Percentiles rank a stretch among this genome's conserved stretches.
phyloP scores from a whole-genome alignment of 2,888 invertebrate species.

The Pristionchus fissidentatus region DNA sequence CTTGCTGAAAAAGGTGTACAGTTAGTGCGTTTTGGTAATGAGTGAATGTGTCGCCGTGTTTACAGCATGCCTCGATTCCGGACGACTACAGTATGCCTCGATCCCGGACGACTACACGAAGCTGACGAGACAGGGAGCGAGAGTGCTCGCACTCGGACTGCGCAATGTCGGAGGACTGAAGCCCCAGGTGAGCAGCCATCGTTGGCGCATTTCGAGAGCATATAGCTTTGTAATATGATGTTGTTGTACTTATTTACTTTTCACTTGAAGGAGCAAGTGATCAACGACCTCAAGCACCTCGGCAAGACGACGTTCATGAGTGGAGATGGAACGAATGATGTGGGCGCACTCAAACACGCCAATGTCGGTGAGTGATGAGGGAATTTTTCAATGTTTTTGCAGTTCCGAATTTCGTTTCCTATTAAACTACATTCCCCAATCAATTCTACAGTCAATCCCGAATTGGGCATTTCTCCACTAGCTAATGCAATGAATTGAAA shows the following conservation, averaged over 20 bases:
- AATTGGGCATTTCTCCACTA: too few relatives aligned
- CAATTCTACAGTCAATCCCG: too few relatives aligned
- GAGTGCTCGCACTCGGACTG: slow-evolving; percentile 93
- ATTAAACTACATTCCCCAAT: too few relatives aligned
- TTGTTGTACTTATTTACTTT: slow-evolving; percentile 17
- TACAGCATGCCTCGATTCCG: background rate
- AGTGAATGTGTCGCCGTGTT: too few relatives aligned
- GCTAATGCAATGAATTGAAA: too few relatives aligned
- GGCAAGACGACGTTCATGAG: slow-evolving; percentile 97
- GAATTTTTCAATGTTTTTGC: background rate
- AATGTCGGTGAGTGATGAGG: slow-evolving; percentile 83
- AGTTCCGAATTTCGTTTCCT: background rate
- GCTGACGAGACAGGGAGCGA: slow-evolving; percentile 91
- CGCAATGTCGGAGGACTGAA: slow-evolving; percentile 81
- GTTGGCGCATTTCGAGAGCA: background rate
- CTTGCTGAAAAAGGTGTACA: too few relatives aligned
- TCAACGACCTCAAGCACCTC: slow-evolving; percentile 88
- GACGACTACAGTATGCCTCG: slow-evolving; percentile 79
- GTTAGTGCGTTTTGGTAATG: too few relatives aligned
- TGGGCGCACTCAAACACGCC: slow-evolving; percentile 97
- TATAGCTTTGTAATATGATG: too few relatives aligned
- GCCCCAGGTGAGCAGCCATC: slow-evolving; percentile 5
- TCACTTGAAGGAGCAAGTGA: slow-evolving; percentile 86
- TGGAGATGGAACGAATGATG: slow-evolving; percentile 99
- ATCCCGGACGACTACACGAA: slow-evolving; percentile 85